Base-by-base conservation (phyloP, 1,140 invertebrate genomes). In the Nebria ingens region DNA sequence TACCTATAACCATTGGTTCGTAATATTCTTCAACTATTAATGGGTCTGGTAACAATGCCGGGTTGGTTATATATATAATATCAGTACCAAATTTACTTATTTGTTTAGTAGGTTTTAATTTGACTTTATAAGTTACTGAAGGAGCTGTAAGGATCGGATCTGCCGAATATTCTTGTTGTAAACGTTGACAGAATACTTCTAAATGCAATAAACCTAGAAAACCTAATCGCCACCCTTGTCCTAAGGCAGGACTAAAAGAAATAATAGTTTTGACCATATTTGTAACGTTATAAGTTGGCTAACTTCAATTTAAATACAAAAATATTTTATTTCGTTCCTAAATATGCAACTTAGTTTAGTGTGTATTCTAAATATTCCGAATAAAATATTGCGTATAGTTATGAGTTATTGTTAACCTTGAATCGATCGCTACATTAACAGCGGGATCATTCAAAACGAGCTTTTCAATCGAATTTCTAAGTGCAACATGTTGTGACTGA, bases 141-240 rank as follows among this genome's bases (percentile, higher is more conserved):
- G 97, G 96, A 1, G 91, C 83, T 21, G 96, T 98, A 9, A 97
- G 75, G 51, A 98, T 85, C 1, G 93, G 84, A 65, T 90, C 82
- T 4, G 91, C 84, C 63, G 85, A 85, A 71, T 92, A 89, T 73
- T 99, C 97, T 69, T 98, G 93, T 62, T 97, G 84, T 19, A 98
- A 72, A 19, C 96, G 75, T 69, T 98, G 93, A 56, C 81, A 86
- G 67, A 98, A 98, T 0, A 98, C 94, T 72, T 98, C 95, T 79
- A 98, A 85, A 69, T 98, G 96, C 4, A 99, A 73, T 2, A 98
- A 73, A 0, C 96, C 96, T 2, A 98, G 74, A 71, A 98, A 98
- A 2, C 94, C 95, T 23, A 96, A 69, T 49, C 91, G 78, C 87
- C 90, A 98, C 29, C 95, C 96, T 70, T 91, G 86, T 12, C 97